Base-by-base conservation (phyloP, 1,140 invertebrate species). In the Dufourea novaeangliae region DNA sequence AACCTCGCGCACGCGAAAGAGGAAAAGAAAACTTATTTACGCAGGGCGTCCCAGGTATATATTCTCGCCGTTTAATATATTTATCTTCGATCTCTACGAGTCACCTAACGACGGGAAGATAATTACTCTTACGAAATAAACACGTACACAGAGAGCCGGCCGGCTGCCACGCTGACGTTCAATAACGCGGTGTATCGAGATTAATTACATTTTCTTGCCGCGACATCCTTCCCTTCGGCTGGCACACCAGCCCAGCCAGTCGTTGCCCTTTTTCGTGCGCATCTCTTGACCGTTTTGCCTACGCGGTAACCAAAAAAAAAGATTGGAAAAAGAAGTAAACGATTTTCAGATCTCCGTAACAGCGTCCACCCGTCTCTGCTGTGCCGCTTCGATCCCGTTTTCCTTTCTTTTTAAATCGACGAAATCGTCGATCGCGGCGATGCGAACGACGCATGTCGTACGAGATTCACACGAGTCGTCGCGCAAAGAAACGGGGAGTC, bases 1-100 rank as follows among this genome's bases (percentile, higher is more conserved):
- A n/a, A 46, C 44, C 44, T 7, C 17, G 44, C n/a, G 44, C 46
- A 8, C 63, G 44, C 50, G 27, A 29, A 52, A 22, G 27, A 44
- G 39, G 29, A 32, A 22, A 12, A 52, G 22, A 22, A 39, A 54
- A 32, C 34, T 11, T 46, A 62, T 83, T n/a, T 59, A 68, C 37
- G 39, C 32, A 50, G 32, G 2, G 46, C 50, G 7, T 27, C 17
- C 44, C 12, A 34, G 32, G 56, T 46, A 57, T 77, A 74, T 44
- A 73, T 78, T 78, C 83, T 84, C 78, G 57, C 74, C 73, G 82
- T 81, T 84, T 85, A 85, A 85, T 85, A 85, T 85, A 84, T 85
- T 85, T 85, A 85, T 85, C 83, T 85, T 61, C 68, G 73, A 85
- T 85, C 82, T 84, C 39, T 54, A 37, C 82, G 74, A 84, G 78